Evolutionary conservation across 2,888 invertebrate species (phyloP).

Genomic region (Cataglyphis rosenhaueri): DNA sequence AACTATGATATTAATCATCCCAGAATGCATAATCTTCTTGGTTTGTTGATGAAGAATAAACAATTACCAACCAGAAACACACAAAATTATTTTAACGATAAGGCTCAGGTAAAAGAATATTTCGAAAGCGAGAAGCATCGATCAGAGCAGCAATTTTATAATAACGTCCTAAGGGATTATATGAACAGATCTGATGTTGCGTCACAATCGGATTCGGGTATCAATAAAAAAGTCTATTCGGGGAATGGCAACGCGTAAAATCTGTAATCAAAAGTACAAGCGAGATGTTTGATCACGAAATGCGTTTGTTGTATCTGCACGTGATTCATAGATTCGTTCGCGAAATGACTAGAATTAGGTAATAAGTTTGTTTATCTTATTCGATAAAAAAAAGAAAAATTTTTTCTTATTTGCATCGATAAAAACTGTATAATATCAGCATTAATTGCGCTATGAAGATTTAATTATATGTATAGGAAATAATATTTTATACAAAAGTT

Average conservation of each 20-base stretch:
- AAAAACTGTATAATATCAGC: conserved; percentile 9
- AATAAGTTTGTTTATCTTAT: not conserved
- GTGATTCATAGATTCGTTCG: conserved; percentile 4
- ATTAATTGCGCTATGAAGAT: conserved; percentile 11
- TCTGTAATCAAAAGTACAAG: conserved; percentile 26
- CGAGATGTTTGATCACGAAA: conserved; percentile 10
- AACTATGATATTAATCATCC: conserved; percentile 80
- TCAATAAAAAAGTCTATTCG: conserved; percentile 29
- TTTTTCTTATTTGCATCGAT: conserved; percentile 6
- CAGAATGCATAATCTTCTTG: conserved; percentile 81
- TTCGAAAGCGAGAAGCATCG: conserved; percentile 77
- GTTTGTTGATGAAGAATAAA: conserved; percentile 83
- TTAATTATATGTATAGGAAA: conserved; percentile 12
- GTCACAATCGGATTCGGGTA: conserved; percentile 16
- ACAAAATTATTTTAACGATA: conserved; percentile 72
- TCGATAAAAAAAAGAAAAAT: not conserved
- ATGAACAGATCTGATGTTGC: conserved; percentile 73
- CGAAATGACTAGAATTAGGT: conserved; percentile 20
- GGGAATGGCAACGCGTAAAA: conserved; percentile 47
- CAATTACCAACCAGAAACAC: conserved; percentile 77
- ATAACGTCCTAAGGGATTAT: conserved; percentile 71
- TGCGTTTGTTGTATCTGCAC: not conserved
- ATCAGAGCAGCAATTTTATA: conserved; percentile 72
- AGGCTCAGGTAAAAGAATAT: conserved; percentile 72
- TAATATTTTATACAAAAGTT: conserved; percentile 30